Base-by-base conservation (phyloP, 2,797 vertebrate genomes). In the Ctenopoma kingsleyae region DNA sequence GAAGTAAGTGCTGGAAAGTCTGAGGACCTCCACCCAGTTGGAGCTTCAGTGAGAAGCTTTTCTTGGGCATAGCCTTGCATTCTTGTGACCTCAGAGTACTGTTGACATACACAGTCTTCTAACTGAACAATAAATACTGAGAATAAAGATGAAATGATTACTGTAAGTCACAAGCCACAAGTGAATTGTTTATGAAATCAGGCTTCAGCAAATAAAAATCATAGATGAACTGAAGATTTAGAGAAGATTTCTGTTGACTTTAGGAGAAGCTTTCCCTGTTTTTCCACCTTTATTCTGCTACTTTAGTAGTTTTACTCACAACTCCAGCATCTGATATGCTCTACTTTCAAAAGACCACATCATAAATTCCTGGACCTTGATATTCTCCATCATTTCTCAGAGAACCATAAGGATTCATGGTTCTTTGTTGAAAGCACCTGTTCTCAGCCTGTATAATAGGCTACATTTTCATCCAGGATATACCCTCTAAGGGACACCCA, bases 371-470 rank as follows among this genome's bases (percentile, higher is more conserved):
- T 67, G 65, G 74, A 71, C 79, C 79, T 88, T 85, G 84, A 91
- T 88, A 86, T 88, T 83, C 82, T 59, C 69, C 70, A 64, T 77
- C 65, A 69, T 75, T 80, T 83, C 82, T 80, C 83, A 55, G 56
- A 83, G 80, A 89, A 64, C 54, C 57, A 7, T 81, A 71, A 74
- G 69, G 83, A 88, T 88, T 76, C 78, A 52, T 71, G 9, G 11
- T 20, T 76, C 84, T 89, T 88, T 89, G 82, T 82, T 86, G 83
- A 90, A 88, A 86, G 81, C 90, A 93, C 87, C 90, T 91, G 90
- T 91, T 92, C 87, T 76, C 72, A 63, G 66, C 77, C 77, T 32
- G 11, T 88, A 86, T 86, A 88, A 88, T 80, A 84, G 81, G 66
- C 70, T 25, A 74, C 70, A 44, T 88, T 89, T 88, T 71, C 76